These are phyloP conservation scores for Sternarchorhynchus goeldii DNA, from an alignment of 2,797 vertebrate species.

Conservation along the genomic window DNA sequence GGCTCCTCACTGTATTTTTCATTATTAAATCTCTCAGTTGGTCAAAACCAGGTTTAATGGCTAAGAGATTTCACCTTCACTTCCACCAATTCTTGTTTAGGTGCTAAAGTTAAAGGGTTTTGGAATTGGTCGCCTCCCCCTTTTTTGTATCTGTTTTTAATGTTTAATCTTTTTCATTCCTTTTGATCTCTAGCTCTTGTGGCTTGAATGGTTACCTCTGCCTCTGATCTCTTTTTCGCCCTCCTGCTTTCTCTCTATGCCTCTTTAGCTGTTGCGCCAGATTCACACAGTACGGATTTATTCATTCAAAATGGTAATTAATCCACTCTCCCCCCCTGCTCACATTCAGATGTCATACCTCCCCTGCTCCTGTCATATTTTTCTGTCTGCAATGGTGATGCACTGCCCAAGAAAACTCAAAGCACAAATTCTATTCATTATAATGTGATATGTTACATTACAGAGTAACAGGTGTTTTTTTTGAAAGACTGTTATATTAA, in stretches of 20 bases:
- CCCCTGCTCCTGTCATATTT: slow-evolving; percentile 38
- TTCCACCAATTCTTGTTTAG: neutral
- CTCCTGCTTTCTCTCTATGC: slow-evolving; percentile 40
- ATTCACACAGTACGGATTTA: slow-evolving; percentile 71
- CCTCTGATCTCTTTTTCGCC: slow-evolving; percentile 12
- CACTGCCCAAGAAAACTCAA: too few relatives aligned
- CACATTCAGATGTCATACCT: slow-evolving; percentile 12
- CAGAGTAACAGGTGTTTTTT: too few relatives aligned
- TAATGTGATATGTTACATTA: too few relatives aligned
- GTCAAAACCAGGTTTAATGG: neutral
- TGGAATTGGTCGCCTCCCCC: neutral
- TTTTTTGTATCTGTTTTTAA: neutral
- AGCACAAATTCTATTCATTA: neutral
- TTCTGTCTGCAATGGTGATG: neutral
- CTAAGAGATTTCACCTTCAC: neutral
- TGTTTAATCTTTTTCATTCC: slow-evolving; percentile 5
- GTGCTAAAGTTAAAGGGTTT: neutral
- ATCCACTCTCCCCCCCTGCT: slow-evolving; percentile 59
- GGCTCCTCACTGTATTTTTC: neutral
- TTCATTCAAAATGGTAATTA: slow-evolving; percentile 69
- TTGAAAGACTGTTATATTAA: neutral
- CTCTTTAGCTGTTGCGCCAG: slow-evolving; percentile 49
- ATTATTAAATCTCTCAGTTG: neutral
- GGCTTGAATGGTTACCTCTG: slow-evolving; percentile 17
- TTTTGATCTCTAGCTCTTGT: slow-evolving; percentile 33